These are phyloP conservation scores for Enteromius thamalakanensis DNA, from an alignment of 2,797 vertebrate species.

Conservation along the genomic window DNA sequence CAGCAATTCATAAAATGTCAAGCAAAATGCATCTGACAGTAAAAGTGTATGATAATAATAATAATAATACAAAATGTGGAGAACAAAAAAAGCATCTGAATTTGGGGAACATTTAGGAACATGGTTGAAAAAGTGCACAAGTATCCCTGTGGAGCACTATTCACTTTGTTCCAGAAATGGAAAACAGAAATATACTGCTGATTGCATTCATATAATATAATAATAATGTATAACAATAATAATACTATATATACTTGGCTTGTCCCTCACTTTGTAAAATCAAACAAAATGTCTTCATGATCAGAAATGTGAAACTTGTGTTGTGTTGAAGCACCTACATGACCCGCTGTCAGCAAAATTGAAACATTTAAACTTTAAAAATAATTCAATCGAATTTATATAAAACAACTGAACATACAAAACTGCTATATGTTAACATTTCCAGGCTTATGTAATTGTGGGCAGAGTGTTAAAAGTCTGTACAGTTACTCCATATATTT, in stretches of 20 bases:
- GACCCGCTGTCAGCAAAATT: not conserved
- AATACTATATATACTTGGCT: not conserved
- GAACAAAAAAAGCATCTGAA: not conserved
- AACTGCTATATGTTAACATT: not conserved
- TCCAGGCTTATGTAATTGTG: not conserved
- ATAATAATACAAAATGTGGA: not conserved
- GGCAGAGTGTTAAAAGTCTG: not conserved
- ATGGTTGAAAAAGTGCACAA: not conserved
- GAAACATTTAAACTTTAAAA: not conserved
- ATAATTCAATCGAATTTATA: not conserved
- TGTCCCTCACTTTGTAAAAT: conserved; percentile 18
- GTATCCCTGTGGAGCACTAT: not conserved
- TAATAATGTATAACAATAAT: not conserved
- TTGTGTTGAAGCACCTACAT: not conserved
- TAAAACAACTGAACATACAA: not conserved
- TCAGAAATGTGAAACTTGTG: not conserved
- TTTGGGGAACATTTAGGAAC: not conserved
- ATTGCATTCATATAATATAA: not conserved
- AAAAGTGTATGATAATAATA: not conserved
- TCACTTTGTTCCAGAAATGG: not conserved
- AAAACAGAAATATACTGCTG: conserved; percentile 2
- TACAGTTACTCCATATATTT: not conserved
- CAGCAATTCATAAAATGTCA: conserved; percentile 28
- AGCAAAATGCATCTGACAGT: conserved; percentile 33
- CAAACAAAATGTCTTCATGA: not conserved